Percentiles rank a stretch among this genome's conserved stretches.
These are phyloP conservation scores for Drosophila aff. DNA, from an alignment of 1,140 invertebrate species.

Conservation along the genomic window DNA sequence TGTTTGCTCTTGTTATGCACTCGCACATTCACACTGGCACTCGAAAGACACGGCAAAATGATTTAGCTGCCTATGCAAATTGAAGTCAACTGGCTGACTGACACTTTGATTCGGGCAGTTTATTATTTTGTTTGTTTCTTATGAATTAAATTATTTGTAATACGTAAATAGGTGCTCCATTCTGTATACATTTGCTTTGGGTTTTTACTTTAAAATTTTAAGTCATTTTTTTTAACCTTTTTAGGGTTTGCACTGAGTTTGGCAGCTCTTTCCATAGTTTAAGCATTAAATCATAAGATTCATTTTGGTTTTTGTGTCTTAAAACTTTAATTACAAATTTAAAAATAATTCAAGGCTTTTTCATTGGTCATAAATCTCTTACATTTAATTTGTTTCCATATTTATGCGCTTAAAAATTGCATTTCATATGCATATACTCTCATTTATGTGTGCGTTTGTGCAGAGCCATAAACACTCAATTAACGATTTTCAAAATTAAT, in stretches of 20 bases:
- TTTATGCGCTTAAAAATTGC: slow-evolving; percentile 67
- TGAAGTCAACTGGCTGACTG: slow-evolving; percentile 75
- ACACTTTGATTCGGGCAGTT: slow-evolving; percentile 67
- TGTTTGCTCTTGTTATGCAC: slow-evolving; percentile 82
- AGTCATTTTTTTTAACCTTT: not conserved
- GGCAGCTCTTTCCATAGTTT: not conserved
- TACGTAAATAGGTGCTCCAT: not conserved
- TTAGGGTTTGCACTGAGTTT: not conserved
- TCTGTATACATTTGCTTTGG: not conserved
- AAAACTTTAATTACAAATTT: slow-evolving; percentile 27
- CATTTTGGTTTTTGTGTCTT: not conserved
- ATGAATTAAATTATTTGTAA: slow-evolving; percentile 3
- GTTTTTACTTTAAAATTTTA: not conserved
- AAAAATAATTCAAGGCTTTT: slow-evolving; percentile 50
- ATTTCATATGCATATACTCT: slow-evolving; percentile 25
- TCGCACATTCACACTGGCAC: slow-evolving; percentile 43
- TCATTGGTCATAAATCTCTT: slow-evolving; percentile 62
- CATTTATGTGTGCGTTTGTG: slow-evolving; percentile 35
- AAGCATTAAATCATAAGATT: not conserved
- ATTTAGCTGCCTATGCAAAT: slow-evolving; percentile 84
- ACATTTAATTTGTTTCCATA: slow-evolving; percentile 73
- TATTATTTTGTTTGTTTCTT: slow-evolving; percentile 32
- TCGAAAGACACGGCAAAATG: slow-evolving; percentile 76
- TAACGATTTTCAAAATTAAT: slow-evolving; percentile 85
- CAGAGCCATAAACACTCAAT: slow-evolving; percentile 83